phyloP scores from a whole-genome alignment of 2,113 vertebrate genomes.

The Lagenorhynchus albirostris region DNA sequence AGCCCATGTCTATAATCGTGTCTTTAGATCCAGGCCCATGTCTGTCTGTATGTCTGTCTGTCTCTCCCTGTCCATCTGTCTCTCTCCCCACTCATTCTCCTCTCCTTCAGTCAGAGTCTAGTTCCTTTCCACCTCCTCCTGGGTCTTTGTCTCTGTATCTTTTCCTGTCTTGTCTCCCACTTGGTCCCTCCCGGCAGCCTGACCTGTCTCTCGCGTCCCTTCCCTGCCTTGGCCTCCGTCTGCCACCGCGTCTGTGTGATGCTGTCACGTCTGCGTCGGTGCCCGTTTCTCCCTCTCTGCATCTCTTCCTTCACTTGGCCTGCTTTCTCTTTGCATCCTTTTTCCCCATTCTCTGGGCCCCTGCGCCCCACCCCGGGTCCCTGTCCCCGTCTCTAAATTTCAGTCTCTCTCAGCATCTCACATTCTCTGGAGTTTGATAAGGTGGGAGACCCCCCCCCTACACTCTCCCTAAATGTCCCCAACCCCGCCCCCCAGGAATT shows the following conservation, averaged over 20 bases:
- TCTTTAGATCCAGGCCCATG: neutral
- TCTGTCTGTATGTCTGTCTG: neutral
- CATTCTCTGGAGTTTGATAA: neutral
- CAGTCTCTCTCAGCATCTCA: neutral
- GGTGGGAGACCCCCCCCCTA: neutral
- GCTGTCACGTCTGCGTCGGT: accelerated
- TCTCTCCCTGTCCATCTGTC: neutral
- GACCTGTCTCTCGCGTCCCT: neutral
- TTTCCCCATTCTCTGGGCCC: neutral
- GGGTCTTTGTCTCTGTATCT: neutral
- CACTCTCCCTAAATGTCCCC: neutral
- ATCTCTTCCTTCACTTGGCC: neutral
- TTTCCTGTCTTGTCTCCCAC: neutral
- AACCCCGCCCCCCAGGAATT: too few relatives aligned
- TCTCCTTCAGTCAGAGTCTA: neutral
- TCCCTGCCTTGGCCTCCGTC: neutral
- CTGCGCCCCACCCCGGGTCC: neutral
- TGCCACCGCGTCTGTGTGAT: accelerated
- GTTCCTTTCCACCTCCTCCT: neutral
- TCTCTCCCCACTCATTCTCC: neutral
- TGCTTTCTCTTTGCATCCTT: neutral
- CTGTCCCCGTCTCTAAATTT: neutral
- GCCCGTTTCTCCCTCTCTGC: neutral
- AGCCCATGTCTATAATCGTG: neutral
- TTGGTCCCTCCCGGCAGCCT: neutral